Evolutionary conservation across 2,888 invertebrate species (phyloP), one percentile per base, ranked within the genome.

Genomic region (Sarcophaga caerulescens): DNA sequence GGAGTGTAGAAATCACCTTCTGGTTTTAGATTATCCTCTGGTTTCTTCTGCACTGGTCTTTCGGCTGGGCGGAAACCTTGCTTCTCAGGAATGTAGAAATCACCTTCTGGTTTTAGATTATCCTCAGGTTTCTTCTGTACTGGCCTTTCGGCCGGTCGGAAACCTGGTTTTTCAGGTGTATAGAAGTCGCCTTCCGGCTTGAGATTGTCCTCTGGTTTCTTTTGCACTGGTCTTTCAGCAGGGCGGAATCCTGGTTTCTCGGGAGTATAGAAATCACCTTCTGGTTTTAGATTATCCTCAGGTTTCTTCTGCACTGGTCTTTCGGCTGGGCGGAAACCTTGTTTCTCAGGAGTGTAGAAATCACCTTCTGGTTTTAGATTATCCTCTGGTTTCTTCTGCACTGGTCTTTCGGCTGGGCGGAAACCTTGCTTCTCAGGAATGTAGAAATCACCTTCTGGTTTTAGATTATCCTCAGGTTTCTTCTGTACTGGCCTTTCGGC

Each of bases 191-290:
- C 92, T 3, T 94, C 94, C 94, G 94, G 4, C 90, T 0, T 94
- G 89, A 95, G 95, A 0, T 94, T 94, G 1, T 95, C 94, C 89
- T 94, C 95, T 0, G 94, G 94, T 80, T 90, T 93, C 89, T 95
- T 95, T 84, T 94, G 95, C 81, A 94, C 91, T 2, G 94, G 94
- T 76, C 94, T 89, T 52, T 94, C 94, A 77, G 91, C 91, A 4
- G 94, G 93, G 65, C 88, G 70, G 25, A 78, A 89, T 3, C 73
- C 70, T 0, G 71, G 75, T 6, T 89, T 90, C 69, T 93, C 92
- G 0, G 94, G 95, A 25, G 91, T 87, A 60, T 93, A 93, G 88
- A 95, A 95, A 0, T 94, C 94, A 1, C 95, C 95, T 90, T 95
- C 95, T 0, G 89, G 89, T 10, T 57, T 69, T 93, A 8, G 94